Base-by-base conservation (phyloP, 2,888 invertebrate species). In the Drosophila neonasuta region DNA sequence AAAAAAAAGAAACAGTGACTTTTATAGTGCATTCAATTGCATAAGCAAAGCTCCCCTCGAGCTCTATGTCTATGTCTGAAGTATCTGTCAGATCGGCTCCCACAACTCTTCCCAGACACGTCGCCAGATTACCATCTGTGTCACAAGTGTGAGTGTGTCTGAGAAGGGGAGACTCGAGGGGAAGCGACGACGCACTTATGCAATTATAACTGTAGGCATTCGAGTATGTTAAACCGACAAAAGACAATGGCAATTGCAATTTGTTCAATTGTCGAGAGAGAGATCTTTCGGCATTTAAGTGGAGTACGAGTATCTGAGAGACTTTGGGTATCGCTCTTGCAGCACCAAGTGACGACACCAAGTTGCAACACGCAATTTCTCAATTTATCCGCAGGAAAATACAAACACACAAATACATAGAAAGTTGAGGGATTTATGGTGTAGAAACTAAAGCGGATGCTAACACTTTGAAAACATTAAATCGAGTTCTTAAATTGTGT, bases 201-300 rank as follows among this genome's bases (percentile, higher is more conserved):
- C 77, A 85, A 82, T 80, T 80, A 83, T 78, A 80, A 80, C 84
- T 83, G 81, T 70, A 70, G 79, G 71, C 77, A 77, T 74, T 75
- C 68, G 75, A 68, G 75, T 74, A 74, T 74, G 68, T 71, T 66
- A 77, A 77, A 61, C 59, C 58, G 45, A 73, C 51, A 61, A 46
- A 51, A 70, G 68, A 74, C 78, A 77, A 77, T 77, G 61, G 78
- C 71, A 77, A 74, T 74, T 66, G 77, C 77, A 72, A 78, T 77
- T 77, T 78, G 75, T 77, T 74, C 72, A 77, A 77, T 77, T 77
- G 71, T 66, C 78, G 39, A 68, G 5, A 24, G 6, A 24, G 75
- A 77, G 72, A 62, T 68, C 68, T 64, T 65, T 72, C 55, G 68
- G 59, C 76, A 64, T 68, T 68, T 75, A 76, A 68, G 74, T 71